Conservation (phyloP, 2,113 vertebrate genomes). For the Leptosomus discolor region DNA sequence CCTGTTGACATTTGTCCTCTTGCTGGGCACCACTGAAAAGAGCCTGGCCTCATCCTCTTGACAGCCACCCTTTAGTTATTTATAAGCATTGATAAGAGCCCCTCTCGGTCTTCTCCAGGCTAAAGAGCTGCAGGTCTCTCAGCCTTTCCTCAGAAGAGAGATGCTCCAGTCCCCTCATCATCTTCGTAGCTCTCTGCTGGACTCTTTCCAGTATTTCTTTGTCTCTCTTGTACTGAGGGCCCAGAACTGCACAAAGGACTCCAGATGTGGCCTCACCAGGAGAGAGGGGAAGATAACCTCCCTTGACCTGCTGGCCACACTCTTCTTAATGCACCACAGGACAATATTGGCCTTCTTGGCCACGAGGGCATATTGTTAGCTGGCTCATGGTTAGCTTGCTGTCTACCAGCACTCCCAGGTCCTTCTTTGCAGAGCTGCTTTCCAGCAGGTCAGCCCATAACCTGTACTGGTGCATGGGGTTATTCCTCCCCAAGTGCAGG, state of each 20-base stretch:
- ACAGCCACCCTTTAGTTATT: background rate
- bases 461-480: too few relatives aligned
- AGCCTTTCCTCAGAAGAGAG: too few relatives aligned
- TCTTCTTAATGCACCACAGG: background rate
- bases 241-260: too few relatives aligned
- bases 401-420: background rate
- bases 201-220: background rate
- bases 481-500: too few relatives aligned
- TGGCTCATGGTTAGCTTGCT: background rate
- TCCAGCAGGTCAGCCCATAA: too few relatives aligned
- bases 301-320: background rate
- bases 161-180: background rate
- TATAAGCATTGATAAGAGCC: background rate
- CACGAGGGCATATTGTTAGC: background rate
- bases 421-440: background rate
- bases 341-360: background rate
- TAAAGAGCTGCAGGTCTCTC: background rate
- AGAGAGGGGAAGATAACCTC: background rate
- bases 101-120: background rate
- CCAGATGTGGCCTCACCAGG: background rate
- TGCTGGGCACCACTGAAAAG: background rate
- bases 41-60: too few relatives aligned
- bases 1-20: background rate
- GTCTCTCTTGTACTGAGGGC: background rate
- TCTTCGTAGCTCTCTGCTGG: background rate